Conservation (phyloP, 2,797 vertebrate genomes). For the Lutjanus argentimaculatus region DNA sequence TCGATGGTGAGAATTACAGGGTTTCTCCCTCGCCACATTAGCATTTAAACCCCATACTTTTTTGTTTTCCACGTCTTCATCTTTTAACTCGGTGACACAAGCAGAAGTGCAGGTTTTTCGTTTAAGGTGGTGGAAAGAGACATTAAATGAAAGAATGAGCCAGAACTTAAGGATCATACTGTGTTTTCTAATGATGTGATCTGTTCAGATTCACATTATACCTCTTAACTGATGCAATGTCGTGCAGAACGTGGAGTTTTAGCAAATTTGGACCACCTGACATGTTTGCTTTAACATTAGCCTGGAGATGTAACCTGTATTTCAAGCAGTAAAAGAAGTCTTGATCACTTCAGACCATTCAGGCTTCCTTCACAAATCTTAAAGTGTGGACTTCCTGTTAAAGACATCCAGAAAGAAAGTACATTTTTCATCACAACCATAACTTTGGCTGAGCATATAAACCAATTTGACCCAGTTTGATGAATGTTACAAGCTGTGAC, state of each 20-base stretch:
- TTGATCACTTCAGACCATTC: conserved; percentile 3
- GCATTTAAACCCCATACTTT: conserved; percentile 24
- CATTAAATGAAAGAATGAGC: not conserved
- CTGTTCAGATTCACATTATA: not conserved
- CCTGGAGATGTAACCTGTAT: not conserved
- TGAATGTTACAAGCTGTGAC: conserved; percentile 15
- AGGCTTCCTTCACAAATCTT: not conserved
- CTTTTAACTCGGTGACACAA: conserved; percentile 12
- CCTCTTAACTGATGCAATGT: not conserved
- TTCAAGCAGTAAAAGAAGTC: not conserved
- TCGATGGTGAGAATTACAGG: conserved; percentile 69
- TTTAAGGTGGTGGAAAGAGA: not conserved
- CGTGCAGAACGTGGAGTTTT: not conserved
- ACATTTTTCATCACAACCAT: not conserved
- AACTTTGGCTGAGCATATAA: not conserved
- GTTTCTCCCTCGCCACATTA: conserved; percentile 51
- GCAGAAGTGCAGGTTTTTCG: conserved; percentile 14
- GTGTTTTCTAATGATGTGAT: not conserved
- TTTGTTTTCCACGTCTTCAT: conserved; percentile 33
- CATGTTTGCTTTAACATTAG: not conserved
- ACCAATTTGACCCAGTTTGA: conserved; percentile 14
- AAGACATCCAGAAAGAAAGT: not conserved
- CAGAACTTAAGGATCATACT: not conserved
- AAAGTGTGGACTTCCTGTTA: not conserved
- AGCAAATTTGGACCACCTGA: no score